Evolutionary conservation across 2,888 invertebrate species (phyloP).

Genomic region (Yponomeuta plumbellus): DNA sequence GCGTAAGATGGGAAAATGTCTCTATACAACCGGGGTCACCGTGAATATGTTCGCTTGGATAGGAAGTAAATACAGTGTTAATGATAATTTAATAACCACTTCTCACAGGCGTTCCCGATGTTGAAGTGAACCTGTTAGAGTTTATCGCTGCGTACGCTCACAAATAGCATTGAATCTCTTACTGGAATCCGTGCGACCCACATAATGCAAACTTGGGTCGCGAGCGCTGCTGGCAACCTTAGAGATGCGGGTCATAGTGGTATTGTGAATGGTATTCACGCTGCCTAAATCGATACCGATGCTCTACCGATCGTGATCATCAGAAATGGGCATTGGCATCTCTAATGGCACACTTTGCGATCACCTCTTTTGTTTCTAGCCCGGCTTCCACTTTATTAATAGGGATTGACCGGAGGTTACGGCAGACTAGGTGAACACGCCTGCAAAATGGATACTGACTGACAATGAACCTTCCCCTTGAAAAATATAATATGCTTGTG

Average conservation of each 20-base stretch:
- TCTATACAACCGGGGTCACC: not conserved
- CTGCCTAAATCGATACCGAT: conserved; percentile 32
- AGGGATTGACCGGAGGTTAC: not conserved
- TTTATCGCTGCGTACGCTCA: not conserved
- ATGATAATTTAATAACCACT: not conserved
- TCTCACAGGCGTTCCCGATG: conserved; percentile 7
- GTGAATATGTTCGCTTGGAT: not conserved
- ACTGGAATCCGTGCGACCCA: conserved; percentile 28
- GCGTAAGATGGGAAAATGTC: not conserved
- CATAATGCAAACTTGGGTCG: conserved; percentile 24
- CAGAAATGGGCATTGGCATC: conserved; percentile 16
- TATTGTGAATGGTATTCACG: conserved; percentile 47
- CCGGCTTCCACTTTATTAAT: not conserved
- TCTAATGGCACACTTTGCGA: conserved; percentile 7
- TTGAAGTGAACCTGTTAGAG: not conserved
- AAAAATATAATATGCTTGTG: conserved; percentile 1
- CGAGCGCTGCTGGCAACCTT: conserved; percentile 7
- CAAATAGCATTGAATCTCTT: not conserved
- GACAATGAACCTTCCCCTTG: not conserved
- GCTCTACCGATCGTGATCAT: conserved; percentile 10
- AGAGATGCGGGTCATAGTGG: conserved; percentile 47
- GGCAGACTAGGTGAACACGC: not conserved
- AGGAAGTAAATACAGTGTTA: not conserved
- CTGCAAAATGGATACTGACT: not conserved
- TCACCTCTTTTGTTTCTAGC: not conserved